Conservation (phyloP, 2,113 vertebrate species). For the Cranoglanis bouderius region DNA sequence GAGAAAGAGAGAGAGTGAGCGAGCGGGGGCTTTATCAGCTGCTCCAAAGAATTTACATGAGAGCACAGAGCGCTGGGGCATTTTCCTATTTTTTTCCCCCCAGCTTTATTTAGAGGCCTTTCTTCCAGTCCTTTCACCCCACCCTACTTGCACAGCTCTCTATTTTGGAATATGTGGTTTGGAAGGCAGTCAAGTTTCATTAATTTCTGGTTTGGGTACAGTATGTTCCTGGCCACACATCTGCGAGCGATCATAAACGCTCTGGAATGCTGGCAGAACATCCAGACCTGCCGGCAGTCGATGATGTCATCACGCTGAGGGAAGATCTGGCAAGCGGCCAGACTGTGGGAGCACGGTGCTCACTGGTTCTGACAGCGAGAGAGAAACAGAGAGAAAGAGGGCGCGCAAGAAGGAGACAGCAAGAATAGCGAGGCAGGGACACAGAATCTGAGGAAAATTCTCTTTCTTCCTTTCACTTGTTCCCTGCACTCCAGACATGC, state of each 20-base stretch:
- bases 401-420: neutral
- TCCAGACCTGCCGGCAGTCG: constrained; percentile 97
- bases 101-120: constrained; percentile 65
- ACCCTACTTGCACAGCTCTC: constrained; percentile 48
- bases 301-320: constrained; percentile 94
- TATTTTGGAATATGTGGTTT: constrained; percentile 85
- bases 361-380: constrained; percentile 54
- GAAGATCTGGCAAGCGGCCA: constrained; percentile 83
- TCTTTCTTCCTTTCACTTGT: constrained; percentile 17
- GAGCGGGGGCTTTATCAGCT: constrained; percentile 78
- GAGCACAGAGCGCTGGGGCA: constrained; percentile 76
- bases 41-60: constrained; percentile 87
- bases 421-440: constrained; percentile 45
- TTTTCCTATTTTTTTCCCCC: constrained; percentile 67
- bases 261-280: constrained; percentile 99
- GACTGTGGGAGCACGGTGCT: constrained; percentile 56
- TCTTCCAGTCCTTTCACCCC: constrained; percentile 33
- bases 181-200: constrained; percentile 96
- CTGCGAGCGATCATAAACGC: constrained; percentile 99
- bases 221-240: constrained; percentile 99
- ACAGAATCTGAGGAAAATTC: constrained; percentile 23
- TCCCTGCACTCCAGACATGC: constrained; percentile 57
- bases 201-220: constrained; percentile 99
- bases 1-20: constrained; percentile 46
- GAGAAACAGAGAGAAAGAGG: constrained; percentile 53